Evolutionary conservation across 1,140 invertebrate species (phyloP).

Genomic region (Nebria ingens): DNA sequence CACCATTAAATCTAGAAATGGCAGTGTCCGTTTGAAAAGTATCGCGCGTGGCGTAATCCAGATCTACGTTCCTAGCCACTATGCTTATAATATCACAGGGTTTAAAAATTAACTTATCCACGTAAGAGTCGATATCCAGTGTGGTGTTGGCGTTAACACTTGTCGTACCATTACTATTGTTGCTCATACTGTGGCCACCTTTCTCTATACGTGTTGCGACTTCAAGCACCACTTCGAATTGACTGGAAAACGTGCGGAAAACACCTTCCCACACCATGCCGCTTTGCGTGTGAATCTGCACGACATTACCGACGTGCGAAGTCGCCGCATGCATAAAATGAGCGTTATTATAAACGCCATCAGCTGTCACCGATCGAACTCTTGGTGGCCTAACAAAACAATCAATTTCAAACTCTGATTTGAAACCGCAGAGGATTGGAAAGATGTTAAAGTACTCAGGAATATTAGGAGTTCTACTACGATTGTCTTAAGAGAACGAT

Average conservation of each 20-base stretch:
- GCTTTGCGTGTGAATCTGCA: slow-evolving; percentile 70
- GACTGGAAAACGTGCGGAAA: slow-evolving; percentile 73
- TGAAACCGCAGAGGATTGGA: no score
- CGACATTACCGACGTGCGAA: slow-evolving; percentile 68
- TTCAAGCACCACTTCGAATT: slow-evolving; percentile 64
- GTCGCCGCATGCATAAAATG: slow-evolving; percentile 79
- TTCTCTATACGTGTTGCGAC: slow-evolving; percentile 70
- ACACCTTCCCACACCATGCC: slow-evolving; percentile 73
- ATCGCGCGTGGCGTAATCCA: slow-evolving; percentile 77
- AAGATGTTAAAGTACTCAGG: no score
- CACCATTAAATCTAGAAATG: slow-evolving; percentile 51
- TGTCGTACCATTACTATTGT: slow-evolving; percentile 17
- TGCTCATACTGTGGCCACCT: slow-evolving; percentile 29
- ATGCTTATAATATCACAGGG: slow-evolving; percentile 71
- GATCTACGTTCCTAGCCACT: slow-evolving; percentile 67
- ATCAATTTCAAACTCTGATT: no score
- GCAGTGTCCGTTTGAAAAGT: slow-evolving; percentile 68
- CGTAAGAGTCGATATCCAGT: slow-evolving; percentile 54
- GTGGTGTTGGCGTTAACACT: slow-evolving; percentile 23
- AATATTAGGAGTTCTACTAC: no score
- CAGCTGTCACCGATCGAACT: slow-evolving; percentile 47
- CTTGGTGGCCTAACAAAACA: slow-evolving; percentile 56
- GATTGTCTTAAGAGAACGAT: no score
- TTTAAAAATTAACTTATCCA: slow-evolving; percentile 79
- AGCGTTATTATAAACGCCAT: slow-evolving; percentile 78